phyloP scores from a whole-genome alignment of 2,113 vertebrate genomes.

The Tetrao urogallus region DNA sequence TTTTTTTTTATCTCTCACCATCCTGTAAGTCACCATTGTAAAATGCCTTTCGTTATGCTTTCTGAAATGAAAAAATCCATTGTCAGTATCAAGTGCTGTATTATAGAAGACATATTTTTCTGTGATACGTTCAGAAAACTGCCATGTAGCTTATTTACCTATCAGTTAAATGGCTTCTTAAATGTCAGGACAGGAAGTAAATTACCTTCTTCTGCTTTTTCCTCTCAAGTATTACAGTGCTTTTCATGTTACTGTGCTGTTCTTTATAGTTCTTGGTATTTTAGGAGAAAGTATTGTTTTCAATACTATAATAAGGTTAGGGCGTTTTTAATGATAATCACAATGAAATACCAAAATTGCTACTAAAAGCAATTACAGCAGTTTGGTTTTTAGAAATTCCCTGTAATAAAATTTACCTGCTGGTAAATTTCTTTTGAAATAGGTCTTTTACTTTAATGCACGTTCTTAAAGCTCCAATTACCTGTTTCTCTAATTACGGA shows the following conservation, averaged over 20 bases:
- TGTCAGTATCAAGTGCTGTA: neutral
- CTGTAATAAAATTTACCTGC: neutral
- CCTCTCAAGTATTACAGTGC: neutral
- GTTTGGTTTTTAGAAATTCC: neutral
- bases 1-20: neutral
- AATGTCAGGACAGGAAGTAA: neutral
- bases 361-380: neutral
- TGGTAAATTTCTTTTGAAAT: neutral
- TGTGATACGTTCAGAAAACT: neutral
- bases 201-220: neutral
- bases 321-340: neutral
- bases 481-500: constrained; percentile 76
- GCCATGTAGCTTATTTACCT: neutral
- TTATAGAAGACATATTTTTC: neutral
- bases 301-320: neutral
- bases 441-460: constrained; percentile 7
- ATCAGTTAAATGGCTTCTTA: neutral
- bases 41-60: neutral
- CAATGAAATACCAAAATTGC: neutral
- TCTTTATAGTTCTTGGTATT: neutral
- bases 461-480: constrained; percentile 54
- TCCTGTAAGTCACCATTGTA: neutral
- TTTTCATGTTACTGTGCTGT: neutral
- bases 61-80: neutral
- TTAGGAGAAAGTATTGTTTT: neutral